Evolutionary conservation across 2,888 invertebrate species (phyloP), one percentile per base, ranked within the genome.

Genomic region (Chydorus sphaericus): DNA sequence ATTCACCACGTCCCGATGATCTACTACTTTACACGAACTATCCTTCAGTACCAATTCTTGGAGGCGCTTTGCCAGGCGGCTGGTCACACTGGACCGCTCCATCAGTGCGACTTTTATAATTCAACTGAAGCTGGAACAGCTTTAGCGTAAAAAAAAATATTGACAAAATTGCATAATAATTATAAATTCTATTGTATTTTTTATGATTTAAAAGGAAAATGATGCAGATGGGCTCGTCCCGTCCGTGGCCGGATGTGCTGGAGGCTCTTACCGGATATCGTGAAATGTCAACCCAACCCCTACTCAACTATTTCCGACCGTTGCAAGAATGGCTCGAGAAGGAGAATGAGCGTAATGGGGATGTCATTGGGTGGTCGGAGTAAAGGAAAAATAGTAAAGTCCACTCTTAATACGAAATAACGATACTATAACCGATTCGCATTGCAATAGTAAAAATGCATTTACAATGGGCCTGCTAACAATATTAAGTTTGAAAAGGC

Each of bases 1-100:
- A 61, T 60, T 39, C 61, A 61, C 53, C 63, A 64, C 58, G 65
- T 61, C 57, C 64, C 65, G 28, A 66, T 66, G 57, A 64, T 62
- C 53, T 66, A 72, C 56, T 74, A 74, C 61, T 73, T 74, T 61
- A 68, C 71, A 3, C 66, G 71, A 49, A 68, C 68, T 56, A 67
- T 75, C 30, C 64, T 74, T 26, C 73, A 73, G 66, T 75, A 73
- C 65, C 73, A 73, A 63, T 73, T 74, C 62, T 70, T 71, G 57
- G 66, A 73, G 60, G 65, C 70, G 1, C 63, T 74, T 49, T 74
- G 74, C 65, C 60, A 65, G 8, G 68, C 66, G 7, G 68, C 72
- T 4, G 68, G 67, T 26, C 67, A 71, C 53, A 58, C 16, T 4
- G 62, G 62, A 14, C 62, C 62, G 31, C 57, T 64, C 14, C 52